Evolutionary conservation across 2,797 vertebrate species (phyloP), one percentile per base, ranked within the genome.

Genomic region (Molossus molossus): DNA sequence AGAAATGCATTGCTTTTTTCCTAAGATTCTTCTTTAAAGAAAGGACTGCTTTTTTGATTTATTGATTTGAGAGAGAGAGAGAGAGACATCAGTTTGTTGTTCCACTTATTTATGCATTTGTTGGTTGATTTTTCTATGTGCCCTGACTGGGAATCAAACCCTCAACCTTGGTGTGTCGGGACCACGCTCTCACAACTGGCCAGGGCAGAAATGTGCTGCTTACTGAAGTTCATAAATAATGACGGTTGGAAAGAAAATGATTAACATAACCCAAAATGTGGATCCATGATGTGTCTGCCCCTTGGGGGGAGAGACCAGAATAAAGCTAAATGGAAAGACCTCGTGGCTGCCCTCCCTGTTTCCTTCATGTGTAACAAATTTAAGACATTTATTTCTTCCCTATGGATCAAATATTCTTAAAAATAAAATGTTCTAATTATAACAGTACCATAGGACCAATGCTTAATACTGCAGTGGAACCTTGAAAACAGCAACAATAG

Each of bases 321-420:
- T 72, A 90, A 86, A 57, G 86, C 79, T 86, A 94, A 96, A 79
- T 83, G 82, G 87, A 64, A 95, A 96, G 67, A 97, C 97, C 96
- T 97, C 95, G 97, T 98, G 96, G 97, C 96, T 97, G 75, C 87
- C 93, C 94, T 97, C 88, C 62, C 96, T 75, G 90, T 91, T 97
- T 97, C 96, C 97, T 97, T 97, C 95, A 97, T 96, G 94, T 98
- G 96, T 98, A 94, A 98, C 95, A 98, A 97, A 98, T 98, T 97
- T 96, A 97, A 98, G 97, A 95, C 95, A 97, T 94, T 84, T 94
- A 95, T 97, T 97, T 96, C 89, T 94, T 90, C 67, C 87, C 90
- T 80, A 64, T 37, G 75, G 70, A 91, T 65, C 70, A 89, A 85
- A 88, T 87, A 94, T 67, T 86, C 75, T 88, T 88, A 87, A 86